These are phyloP conservation scores for Eupithecia subfuscata DNA, from an alignment of 2,888 invertebrate species.

Conservation along the genomic window DNA sequence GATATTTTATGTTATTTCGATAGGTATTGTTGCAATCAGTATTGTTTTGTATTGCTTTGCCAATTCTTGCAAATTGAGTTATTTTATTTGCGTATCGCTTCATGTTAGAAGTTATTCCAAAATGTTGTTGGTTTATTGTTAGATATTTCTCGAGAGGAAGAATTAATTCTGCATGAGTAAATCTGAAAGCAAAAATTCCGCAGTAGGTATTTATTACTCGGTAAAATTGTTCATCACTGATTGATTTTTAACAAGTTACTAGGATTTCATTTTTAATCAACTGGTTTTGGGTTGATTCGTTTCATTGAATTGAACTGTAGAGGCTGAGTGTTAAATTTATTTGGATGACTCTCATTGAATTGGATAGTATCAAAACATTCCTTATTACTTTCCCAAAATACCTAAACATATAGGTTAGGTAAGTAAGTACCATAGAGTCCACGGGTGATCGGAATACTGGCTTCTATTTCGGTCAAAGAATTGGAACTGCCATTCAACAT, in stretches of 20 bases:
- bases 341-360: no score
- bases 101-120: background rate
- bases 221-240: background rate
- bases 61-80: background rate
- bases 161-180: background rate
- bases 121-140: background rate
- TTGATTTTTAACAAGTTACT: background rate
- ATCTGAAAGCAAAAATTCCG: background rate
- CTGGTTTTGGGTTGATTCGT: background rate
- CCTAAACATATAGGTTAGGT: no score
- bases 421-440: no score
- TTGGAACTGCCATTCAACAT: no score
- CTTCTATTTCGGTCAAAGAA: no score
- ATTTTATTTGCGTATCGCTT: constrained; percentile 6
- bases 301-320: background rate
- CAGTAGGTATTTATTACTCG: background rate
- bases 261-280: background rate
- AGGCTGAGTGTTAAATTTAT: no score
- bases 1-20: constrained; percentile 19
- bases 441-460: no score
- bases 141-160: background rate
- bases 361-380: no score
- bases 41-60: background rate
- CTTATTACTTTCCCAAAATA: no score
- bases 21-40: constrained; percentile 10